Percentiles rank a stretch among this genome's conserved stretches.
These are phyloP conservation scores for Drosophila trichaetosa DNA, from an alignment of 2,888 invertebrate genomes.

Conservation along the genomic window DNA sequence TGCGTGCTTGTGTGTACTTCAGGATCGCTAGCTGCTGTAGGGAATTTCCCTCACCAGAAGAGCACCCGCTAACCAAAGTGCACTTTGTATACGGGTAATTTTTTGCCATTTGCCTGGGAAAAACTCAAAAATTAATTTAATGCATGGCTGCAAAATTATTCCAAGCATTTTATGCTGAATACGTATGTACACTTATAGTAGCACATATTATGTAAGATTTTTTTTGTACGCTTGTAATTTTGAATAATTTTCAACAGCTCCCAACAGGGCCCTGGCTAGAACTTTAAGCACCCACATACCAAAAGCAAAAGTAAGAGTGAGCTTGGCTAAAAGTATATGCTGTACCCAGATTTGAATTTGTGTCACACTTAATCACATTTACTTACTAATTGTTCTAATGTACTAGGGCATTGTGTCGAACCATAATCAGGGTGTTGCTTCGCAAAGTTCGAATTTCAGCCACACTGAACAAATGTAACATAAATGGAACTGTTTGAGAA, in stretches of 20 bases:
- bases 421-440: too few species aligned
- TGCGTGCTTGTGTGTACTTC: slow-evolving; percentile 46
- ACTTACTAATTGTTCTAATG: too few species aligned
- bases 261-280: slow-evolving; percentile 1
- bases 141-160: slow-evolving; percentile 66
- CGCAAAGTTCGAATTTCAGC: not conserved
- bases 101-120: slow-evolving; percentile 17
- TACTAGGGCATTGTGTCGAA: too few species aligned
- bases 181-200: slow-evolving; percentile 6
- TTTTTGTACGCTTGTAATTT: slow-evolving; percentile 40
- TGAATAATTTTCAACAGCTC: slow-evolving; percentile 39
- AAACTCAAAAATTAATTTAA: slow-evolving; percentile 61
- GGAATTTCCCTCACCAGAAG: slow-evolving; percentile 55
- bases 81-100: slow-evolving; percentile 40
- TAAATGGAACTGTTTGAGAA: not conserved
- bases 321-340: not conserved
- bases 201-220: slow-evolving; percentile 31
- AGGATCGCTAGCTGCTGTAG: slow-evolving; percentile 55
- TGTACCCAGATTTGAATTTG: not conserved
- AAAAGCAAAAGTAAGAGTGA: not conserved
- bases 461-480: not conserved
- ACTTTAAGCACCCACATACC: slow-evolving; percentile 10
- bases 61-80: slow-evolving; percentile 54
- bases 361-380: not conserved
- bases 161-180: slow-evolving; percentile 43